Evolutionary conservation across 2,888 invertebrate species (phyloP), one percentile per base, ranked within the genome.

Genomic region (Xylophagus ater): DNA sequence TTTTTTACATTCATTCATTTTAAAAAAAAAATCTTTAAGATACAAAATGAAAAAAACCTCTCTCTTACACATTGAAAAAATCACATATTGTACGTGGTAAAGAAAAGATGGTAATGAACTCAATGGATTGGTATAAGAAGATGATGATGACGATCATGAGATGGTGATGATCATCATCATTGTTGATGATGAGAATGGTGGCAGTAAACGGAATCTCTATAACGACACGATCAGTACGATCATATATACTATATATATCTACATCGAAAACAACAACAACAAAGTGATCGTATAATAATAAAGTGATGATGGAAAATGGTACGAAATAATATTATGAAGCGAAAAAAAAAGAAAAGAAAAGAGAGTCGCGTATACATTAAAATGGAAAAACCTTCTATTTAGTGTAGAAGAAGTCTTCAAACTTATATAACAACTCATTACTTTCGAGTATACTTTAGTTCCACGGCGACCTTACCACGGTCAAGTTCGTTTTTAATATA

Each of bases 401-500:
- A 10, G 10, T 40, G 34, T 30, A 26, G 44, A 56, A 56, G 59
- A 59, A 59, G 57, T 54, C 57, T 57, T 60, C 57, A 55, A 59
- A 60, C 61, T 63, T 62, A 60, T 62, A 63, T 63, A 62, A 62
- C 60, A 62, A 59, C 58, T 58, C 56, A 60, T 58, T 58, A 56
- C 57, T 55, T 58, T 57, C 57, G 56, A 55, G 56, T 58, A 59
- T 59, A 55, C 58, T 62, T 62, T 59, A 63, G 62, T 63, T 59
- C 58, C 57, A 55, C 60, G 58, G 55, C 60, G 61, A 59, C 61
- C 61, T 60, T 54, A 58, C 58, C 56, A 57, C 60, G 56, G 60
- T 60, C 62, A 62, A 62, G 60, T 55, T 57, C 60, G 58, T 53
- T 52, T 52, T 49, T 46, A 34, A 26, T 26, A 34, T 21, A 13